Evolutionary conservation across 2,888 invertebrate species (phyloP).

Genomic region (Tipula lateralis): DNA sequence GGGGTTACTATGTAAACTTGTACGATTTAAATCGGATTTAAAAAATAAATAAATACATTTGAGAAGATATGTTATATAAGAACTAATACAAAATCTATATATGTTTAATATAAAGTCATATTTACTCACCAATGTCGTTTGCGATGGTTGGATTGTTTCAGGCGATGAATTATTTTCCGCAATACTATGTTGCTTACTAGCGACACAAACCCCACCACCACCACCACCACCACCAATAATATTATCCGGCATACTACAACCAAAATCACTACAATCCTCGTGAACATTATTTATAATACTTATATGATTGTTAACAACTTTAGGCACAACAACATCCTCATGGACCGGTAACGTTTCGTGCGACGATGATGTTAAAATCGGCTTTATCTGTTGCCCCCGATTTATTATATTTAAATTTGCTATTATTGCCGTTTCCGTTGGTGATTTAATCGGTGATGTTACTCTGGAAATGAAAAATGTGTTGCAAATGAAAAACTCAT

Average conservation of each 20-base stretch:
- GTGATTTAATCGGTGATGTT: conserved; percentile 26
- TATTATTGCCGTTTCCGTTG: conserved; percentile 15
- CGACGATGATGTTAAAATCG: conserved; percentile 3
- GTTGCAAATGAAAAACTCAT: not conserved
- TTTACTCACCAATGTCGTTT: conserved; percentile 13
- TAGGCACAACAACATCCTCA: not conserved
- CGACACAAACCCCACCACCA: not conserved
- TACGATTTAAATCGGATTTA: conserved; percentile 6
- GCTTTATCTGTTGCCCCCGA: conserved; percentile 8
- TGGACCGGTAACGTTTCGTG: not conserved
- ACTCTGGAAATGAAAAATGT: conserved; percentile 26
- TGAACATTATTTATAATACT: not conserved
- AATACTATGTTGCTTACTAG: not conserved
- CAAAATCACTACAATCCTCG: not conserved
- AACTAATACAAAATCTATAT: too few relatives aligned
- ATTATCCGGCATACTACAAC: not conserved
- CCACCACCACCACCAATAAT: not conserved
- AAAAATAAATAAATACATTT: not conserved
- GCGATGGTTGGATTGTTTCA: not conserved
- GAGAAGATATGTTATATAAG: not conserved
- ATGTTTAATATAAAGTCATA: not conserved
- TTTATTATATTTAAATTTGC: conserved; percentile 19
- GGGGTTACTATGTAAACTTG: not conserved
- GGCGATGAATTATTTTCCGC: not conserved
- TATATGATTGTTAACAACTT: not conserved